Conservation (phyloP, 1,140 invertebrate species). For the Paralvinella palmiformis region DNA sequence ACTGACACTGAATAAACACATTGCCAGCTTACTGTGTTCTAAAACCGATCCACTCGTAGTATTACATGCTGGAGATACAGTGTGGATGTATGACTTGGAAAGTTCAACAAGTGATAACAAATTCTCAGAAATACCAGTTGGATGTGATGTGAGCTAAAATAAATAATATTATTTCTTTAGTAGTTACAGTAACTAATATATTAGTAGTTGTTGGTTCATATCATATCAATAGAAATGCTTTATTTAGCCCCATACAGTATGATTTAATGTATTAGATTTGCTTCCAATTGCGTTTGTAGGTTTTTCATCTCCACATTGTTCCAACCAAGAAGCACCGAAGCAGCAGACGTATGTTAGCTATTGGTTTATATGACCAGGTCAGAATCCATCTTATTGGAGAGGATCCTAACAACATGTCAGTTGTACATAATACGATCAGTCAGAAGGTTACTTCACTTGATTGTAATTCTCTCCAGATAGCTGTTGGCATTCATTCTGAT, state of each 20-base stretch:
- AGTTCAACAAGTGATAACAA: too few relatives aligned
- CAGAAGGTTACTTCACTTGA: conserved; percentile 28
- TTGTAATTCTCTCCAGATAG: background rate
- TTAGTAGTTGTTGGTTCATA: too few relatives aligned
- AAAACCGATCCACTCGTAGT: background rate
- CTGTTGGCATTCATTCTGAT: background rate
- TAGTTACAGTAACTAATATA: too few relatives aligned
- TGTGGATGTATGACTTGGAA: background rate
- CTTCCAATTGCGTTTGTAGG: too few relatives aligned
- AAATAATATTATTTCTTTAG: too few relatives aligned
- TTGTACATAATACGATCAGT: conserved; percentile 29
- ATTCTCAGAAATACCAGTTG: too few relatives aligned
- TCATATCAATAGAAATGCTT: too few relatives aligned
- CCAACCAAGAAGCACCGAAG: too few relatives aligned
- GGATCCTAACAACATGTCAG: background rate
- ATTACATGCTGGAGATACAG: background rate
- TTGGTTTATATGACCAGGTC: conserved; percentile 18
- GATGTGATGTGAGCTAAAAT: too few relatives aligned
- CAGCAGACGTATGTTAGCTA: conserved; percentile 6
- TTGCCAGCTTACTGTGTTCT: conserved; percentile 11
- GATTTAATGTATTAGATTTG: too few relatives aligned
- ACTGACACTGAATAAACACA: conserved; percentile 1
- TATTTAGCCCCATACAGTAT: too few relatives aligned
- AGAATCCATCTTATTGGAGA: conserved; percentile 13
- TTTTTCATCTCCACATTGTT: too few relatives aligned